Evolutionary conservation across 1,140 invertebrate genomes (phyloP), one percentile per base, ranked within the genome.

Genomic region (Mercenaria mercenaria): DNA sequence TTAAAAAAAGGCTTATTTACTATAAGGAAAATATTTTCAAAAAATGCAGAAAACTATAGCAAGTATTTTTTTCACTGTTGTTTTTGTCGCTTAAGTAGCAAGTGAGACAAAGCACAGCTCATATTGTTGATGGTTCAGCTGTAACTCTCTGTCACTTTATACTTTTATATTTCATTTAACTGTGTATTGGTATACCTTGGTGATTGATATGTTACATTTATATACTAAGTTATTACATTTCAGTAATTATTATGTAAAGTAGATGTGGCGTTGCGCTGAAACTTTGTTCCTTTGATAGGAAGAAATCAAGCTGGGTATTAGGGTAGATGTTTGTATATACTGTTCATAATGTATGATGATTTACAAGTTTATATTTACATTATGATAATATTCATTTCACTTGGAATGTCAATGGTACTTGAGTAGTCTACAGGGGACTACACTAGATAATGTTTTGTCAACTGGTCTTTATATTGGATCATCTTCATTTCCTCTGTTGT

Each of bases 381-480:
- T 83, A 69, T 83, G 81, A 83, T 83, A 83, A 43, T 83, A 83
- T 83, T 83, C 81, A 83, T 83, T 83, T 83, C 81, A 83, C 23
- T 15, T n/a, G 50, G 81, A 69, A 83, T 83, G 61, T 83, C 41
- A 85, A 69, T 29, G 39, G 64, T 52, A 74, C 83, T 74, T 29
- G 26, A 74, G 50, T 34, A 50, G 69, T 56, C 83, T 37, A 32
- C 64, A 34, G 67, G 64, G 83, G 69, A 11, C 26, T 43, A 20
- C 59, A 43, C 61, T 64, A 67, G 34, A 82, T 64, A 34, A 82
- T 47, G 26, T 13, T 82, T 43, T 82, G 80, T 82, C 80, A 82
- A 82, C 47, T 72, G 26, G 18, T 59, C 26, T 8, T 59, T n/a
- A 47, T 47, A 8, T 47, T 8, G 43, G 43, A 8, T 47, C 43